Percentiles rank a stretch among this genome's conserved stretches.
These are phyloP conservation scores for Athrips mouffetella DNA, from an alignment of 2,888 invertebrate species.

Conservation along the genomic window DNA sequence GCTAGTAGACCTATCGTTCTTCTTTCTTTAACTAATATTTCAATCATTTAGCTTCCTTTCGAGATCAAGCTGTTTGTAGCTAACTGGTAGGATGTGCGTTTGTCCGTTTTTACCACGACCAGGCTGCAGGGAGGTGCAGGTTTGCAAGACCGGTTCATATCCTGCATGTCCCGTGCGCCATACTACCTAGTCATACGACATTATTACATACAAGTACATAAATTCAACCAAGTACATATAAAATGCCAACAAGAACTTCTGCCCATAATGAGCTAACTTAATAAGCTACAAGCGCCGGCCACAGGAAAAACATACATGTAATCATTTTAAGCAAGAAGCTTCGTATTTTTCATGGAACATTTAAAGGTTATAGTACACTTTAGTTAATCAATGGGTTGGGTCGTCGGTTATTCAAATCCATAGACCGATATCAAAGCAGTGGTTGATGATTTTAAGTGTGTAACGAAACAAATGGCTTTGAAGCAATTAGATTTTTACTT, in stretches of 20 bases:
- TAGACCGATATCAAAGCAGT: no score
- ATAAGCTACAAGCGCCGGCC: constrained; percentile 22
- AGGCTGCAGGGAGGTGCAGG: constrained; percentile 28
- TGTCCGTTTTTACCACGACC: constrained; percentile 48
- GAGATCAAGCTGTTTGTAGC: neutral
- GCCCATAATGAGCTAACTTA: constrained; percentile 25
- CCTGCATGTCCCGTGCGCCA: constrained; percentile 56
- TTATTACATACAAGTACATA: no score
- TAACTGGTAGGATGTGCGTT: neutral
- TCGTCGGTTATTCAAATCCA: no score
- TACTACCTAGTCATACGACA: constrained; percentile 50
- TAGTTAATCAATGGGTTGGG: no score
- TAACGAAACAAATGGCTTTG: no score
- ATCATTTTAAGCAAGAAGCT: neutral
- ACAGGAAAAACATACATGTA: neutral
- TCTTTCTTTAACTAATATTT: no score
- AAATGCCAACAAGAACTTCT: constrained; percentile 38
- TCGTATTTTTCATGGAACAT: no score
- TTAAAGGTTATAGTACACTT: no score
- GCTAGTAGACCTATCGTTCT: no score
- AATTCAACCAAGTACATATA: constrained; percentile 32
- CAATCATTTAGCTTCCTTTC: no score
- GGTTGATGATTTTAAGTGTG: no score
- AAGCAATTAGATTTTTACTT: no score
- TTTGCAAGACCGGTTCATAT: constrained; percentile 52